Evolutionary conservation across 1,140 invertebrate genomes (phyloP).

Genomic region (Penaeus japonicus): DNA sequence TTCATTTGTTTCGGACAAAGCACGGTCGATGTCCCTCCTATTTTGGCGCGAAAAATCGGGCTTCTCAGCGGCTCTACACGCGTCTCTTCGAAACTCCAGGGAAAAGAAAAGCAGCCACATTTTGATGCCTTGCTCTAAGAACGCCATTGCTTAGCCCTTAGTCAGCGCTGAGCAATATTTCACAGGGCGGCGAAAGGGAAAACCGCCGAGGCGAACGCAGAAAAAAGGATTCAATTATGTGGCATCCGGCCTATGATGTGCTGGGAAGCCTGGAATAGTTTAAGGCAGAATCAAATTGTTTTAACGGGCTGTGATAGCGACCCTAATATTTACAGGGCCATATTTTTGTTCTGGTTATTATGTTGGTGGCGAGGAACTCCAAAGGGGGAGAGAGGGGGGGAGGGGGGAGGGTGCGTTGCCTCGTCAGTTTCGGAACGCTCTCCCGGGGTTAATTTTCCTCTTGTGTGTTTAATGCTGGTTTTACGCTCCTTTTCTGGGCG

Average conservation of each 20-base stretch:
- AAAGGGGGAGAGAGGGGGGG: background rate
- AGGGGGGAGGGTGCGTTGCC: background rate
- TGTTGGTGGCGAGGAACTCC: background rate
- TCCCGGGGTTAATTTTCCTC: no score
- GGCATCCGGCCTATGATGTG: slow-evolving; percentile 8
- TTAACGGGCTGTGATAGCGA: slow-evolving; percentile 33
- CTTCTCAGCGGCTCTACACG: no score
- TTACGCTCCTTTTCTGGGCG: no score
- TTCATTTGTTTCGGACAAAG: slow-evolving; percentile 7
- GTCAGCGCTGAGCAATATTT: no score
- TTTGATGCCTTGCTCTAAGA: no score
- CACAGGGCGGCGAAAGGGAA: background rate
- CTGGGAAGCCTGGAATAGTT: background rate
- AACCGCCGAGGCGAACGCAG: background rate
- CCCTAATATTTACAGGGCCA: slow-evolving; percentile 29
- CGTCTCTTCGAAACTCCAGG: no score
- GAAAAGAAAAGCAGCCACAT: no score
- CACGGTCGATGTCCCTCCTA: no score
- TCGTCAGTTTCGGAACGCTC: no score
- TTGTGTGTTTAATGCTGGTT: no score
- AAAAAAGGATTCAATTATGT: background rate
- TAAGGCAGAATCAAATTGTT: slow-evolving; percentile 38
- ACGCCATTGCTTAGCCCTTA: no score
- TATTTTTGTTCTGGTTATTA: slow-evolving; percentile 19
- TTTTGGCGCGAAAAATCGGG: no score